Base-by-base conservation (phyloP, 2,888 invertebrate species). In the Morpho achilles region DNA sequence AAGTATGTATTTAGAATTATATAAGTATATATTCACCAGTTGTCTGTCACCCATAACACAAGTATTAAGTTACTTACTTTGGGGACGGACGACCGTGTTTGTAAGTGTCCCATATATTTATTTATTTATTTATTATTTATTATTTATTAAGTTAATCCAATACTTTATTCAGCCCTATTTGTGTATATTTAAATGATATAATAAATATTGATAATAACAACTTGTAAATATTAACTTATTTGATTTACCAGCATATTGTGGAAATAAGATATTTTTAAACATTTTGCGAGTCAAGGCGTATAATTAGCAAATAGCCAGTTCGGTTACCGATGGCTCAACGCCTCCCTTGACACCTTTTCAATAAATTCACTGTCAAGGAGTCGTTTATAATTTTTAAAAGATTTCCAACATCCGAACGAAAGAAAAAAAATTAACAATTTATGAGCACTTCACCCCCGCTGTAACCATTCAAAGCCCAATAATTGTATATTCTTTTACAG, bases 401-500 rank as follows among this genome's bases (percentile, higher is more conserved):
- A 81, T 84, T 82, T 80, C 77, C 65, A 84, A 82, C 79, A 77
- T 78, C 76, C 72, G 74, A 73, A 71, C 70, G 70, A 46, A 53
- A n/a, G 44, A 59, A 72, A 74, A 82, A 87, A 89, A 86, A 87
- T 79, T 71, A 80, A 83, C 85, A 87, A 90, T 90, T 90, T 90
- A 90, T 88, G 89, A 78, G 80, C 87, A 85, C 86, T 87, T 88
- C 88, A 87, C 88, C 84, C 90, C 87, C 90, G 88, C 89, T 87
- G 90, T 83, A 89, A 80, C 85, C 82, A 86, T 89, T 89, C 90
- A 89, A 88, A 87, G 80, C 84, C 76, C 83, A 84, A 88, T 90
- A 89, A 90, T 90, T 90, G 90, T 90, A 89, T 87, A 90, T 89
- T 89, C 90, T 90, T 89, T 89, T 88, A 89, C 89, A 85, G 90